Evolutionary conservation across 2,113 vertebrate genomes (phyloP).

Genomic region (Osmerus eperlanus): DNA sequence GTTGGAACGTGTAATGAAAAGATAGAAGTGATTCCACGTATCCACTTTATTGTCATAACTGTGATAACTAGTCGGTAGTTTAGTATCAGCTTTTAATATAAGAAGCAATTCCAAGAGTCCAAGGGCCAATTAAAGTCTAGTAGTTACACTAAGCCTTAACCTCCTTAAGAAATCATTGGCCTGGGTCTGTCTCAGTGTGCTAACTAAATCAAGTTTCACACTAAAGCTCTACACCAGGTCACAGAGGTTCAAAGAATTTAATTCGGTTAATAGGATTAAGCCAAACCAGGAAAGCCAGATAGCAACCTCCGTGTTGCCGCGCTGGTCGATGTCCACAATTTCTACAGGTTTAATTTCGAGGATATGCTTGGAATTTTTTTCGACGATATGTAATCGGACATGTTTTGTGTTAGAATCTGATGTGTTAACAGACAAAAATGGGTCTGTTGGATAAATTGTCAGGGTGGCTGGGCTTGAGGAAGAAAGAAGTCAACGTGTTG

Average conservation of each 20-base stretch:
- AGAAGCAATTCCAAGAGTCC: too few relatives aligned
- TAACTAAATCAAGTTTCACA: neutral
- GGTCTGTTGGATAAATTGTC: constrained; percentile 93
- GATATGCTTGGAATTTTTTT: neutral
- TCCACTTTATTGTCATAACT: too few relatives aligned
- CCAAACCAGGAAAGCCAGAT: constrained; percentile 47
- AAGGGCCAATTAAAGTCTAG: too few relatives aligned
- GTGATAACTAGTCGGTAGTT: too few relatives aligned
- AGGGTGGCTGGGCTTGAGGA: constrained; percentile 89
- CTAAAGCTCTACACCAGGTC: constrained; percentile 22
- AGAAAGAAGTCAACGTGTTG: constrained; percentile 93
- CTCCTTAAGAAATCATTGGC: too few relatives aligned
- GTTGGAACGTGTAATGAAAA: too few relatives aligned
- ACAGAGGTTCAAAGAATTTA: constrained; percentile 51
- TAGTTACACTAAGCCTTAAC: too few relatives aligned
- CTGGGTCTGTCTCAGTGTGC: too few relatives aligned
- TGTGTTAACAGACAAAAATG: constrained; percentile 65
- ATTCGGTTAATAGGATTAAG: constrained; percentile 66
- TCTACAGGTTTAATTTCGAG: neutral
- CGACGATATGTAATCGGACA: neutral
- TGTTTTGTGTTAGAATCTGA: neutral
- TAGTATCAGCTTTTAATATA: too few relatives aligned
- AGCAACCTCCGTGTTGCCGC: constrained; percentile 27
- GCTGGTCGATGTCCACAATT: neutral
- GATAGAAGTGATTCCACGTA: too few relatives aligned